Evolutionary conservation across 2,113 vertebrate species (phyloP), one percentile per base, ranked within the genome.

Genomic region (Catharus fuscescens): DNA sequence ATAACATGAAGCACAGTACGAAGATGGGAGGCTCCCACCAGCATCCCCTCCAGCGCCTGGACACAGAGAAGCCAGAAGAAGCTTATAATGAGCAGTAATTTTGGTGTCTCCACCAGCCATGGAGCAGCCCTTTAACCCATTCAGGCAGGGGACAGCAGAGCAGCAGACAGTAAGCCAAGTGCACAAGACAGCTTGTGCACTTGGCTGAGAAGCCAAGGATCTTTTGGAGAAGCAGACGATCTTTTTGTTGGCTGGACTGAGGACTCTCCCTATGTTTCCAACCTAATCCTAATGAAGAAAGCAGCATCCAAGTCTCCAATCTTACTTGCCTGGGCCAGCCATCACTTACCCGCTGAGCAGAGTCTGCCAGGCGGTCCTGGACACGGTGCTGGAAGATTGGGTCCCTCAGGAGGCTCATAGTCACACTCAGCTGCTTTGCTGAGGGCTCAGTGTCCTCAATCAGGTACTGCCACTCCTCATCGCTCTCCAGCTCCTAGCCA

Each of bases 391-490:
- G 92, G 88, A 99, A 97, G 73, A 77, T 86, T 0, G 80, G 96
- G 71, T 98, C 97, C 64, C 97, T 92, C 44, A 98, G 67, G 8
- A 95, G 93, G 26, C 97, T 96, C 76, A 98, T 94, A 3, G 94
- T 88, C 8, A 82, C 81, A 70, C 95, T 98, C 57, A 92, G 97
- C 92, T 97, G 97, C 48, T 93, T 17, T 4, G 93, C 69, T 1
- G 78, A 83, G 7, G 98, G 97, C 52, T 98, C 96, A 0, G 97
- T 96, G 26, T 95, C 95, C 64, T 98, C 92, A 0, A 95, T 94
- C 67, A 99, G 84, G 10, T 96, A 94, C 42, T 98, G 97, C 99
- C 99, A 99, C 56, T 98, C 98, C 14, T 98, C 98, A 66, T 99
- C 98, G 1, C 97, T 98, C 88, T 98, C 98, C 83, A 94, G 70